A percentile compares a stretch with the other conserved stretches of the same genome.
Conservation (phyloP, 1,140 invertebrate genomes). For the Drosophila micromelanica region DNA sequence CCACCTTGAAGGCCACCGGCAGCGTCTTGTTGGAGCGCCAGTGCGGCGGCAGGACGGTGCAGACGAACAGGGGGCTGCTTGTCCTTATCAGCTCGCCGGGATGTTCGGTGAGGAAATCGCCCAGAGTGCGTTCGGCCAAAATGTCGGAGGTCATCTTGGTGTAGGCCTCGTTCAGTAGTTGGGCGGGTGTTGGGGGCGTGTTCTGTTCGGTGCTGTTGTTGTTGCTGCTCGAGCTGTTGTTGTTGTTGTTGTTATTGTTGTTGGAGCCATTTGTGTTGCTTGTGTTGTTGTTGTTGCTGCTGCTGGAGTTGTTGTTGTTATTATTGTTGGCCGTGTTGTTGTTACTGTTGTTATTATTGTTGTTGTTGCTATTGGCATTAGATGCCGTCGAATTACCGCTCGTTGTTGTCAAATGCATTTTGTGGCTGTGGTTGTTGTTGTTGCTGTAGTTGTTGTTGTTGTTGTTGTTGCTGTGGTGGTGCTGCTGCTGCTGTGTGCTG, state of each 20-base stretch:
- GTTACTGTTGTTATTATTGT: conserved; percentile 58
- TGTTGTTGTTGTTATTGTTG: conserved; percentile 74
- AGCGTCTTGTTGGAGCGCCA: conserved; percentile 99
- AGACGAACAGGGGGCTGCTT: conserved; percentile 96
- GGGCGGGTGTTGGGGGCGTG: conserved; percentile 86
- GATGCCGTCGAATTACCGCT: conserved; percentile 67
- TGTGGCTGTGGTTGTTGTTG: conserved; percentile 53
- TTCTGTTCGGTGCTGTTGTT: conserved; percentile 85
- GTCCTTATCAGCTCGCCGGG: conserved; percentile 96
- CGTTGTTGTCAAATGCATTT: conserved; percentile 75
- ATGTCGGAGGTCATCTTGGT: conserved; percentile 95
- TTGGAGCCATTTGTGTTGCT: conserved; percentile 56
- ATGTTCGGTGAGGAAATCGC: conserved; percentile 95
- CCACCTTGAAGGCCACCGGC: conserved; percentile 96
- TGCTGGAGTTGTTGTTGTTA: conserved; percentile 55
- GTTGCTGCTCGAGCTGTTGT: conserved; percentile 82
- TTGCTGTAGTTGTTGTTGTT: conserved; percentile 17
- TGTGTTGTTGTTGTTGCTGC: conserved; percentile 59
- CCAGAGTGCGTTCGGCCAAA: conserved; percentile 93
- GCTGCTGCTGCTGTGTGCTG: conserved; percentile 22
- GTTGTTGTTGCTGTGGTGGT: conserved; percentile 22
- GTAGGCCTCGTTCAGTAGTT: conserved; percentile 91
- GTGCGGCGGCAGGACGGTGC: conserved; percentile 95
- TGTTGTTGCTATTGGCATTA: conserved; percentile 71
- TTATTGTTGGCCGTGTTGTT: conserved; percentile 46